Conservation (phyloP, 2,888 invertebrate genomes). For the Lasioglossum figueresi region DNA sequence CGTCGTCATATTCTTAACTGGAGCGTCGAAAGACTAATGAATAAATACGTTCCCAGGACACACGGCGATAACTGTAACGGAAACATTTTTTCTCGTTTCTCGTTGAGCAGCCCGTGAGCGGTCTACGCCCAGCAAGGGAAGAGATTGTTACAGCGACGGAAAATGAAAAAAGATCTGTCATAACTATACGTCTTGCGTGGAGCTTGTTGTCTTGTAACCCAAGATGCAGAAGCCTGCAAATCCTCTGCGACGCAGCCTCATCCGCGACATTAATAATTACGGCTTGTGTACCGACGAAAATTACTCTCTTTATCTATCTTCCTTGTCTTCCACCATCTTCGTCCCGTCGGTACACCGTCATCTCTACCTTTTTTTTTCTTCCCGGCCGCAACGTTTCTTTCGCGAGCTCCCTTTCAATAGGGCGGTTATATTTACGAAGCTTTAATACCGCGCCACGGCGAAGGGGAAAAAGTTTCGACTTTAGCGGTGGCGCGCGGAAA, state of each 20-base stretch:
- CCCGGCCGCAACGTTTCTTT: conserved; percentile 46
- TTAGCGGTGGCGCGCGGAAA: neutral
- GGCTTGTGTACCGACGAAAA: conserved; percentile 76
- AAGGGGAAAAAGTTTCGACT: conserved; percentile 31
- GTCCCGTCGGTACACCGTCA: conserved; percentile 7
- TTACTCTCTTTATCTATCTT: conserved; percentile 76
- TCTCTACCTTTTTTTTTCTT: neutral
- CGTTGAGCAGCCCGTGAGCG: neutral
- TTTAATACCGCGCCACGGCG: conserved; percentile 49
- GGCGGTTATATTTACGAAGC: conserved; percentile 56
- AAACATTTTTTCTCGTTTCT: neutral
- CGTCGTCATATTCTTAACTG: neutral
- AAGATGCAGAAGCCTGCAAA: conserved; percentile 54
- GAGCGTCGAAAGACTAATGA: conserved; percentile 21
- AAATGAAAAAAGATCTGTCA: conserved; percentile 62
- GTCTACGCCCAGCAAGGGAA: conserved; percentile 12
- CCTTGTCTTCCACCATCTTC: conserved; percentile 43
- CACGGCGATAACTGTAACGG: neutral
- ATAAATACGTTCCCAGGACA: neutral
- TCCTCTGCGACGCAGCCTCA: conserved; percentile 53
- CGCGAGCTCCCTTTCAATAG: conserved; percentile 46
- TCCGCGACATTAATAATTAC: conserved; percentile 77
- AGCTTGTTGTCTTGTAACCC: conserved; percentile 60
- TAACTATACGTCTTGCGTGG: conserved; percentile 51
- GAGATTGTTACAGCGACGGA: conserved; percentile 54